Base-by-base conservation (phyloP, 2,888 invertebrate genomes). In the Arenicola marina region DNA sequence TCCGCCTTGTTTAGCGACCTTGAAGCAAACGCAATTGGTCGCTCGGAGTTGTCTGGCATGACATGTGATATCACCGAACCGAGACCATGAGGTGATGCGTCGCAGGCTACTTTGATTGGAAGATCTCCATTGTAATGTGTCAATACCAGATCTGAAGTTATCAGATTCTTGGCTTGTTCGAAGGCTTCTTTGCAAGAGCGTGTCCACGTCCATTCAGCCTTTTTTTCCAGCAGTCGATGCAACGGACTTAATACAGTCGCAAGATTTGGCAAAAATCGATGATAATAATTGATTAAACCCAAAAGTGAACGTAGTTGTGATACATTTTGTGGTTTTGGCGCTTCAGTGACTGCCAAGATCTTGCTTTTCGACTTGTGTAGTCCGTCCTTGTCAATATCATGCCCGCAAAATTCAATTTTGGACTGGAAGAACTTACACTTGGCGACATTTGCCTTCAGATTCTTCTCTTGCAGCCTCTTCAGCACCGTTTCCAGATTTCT, bases 1-100 rank as follows among this genome's bases (percentile, higher is more conserved):
- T 83, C 78, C 70, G 75, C 79, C 81, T 73, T 76, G 73, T 68
- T 73, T 61, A 85, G 79, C 55, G 82, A 82, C 11, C 76, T 73
- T 54, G 80, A 84, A 0, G 81, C 83, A 68, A 79, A 57, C 7
- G 57, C 57, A 26, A 45, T 46, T 4, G 57, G 28, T n/a, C 26
- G 15, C 31, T 46, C 44, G 3, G 28, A 4, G 4, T 46, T 46
- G 24, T 57, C 46, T 11, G 53, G 53, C 28, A 57, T n/a, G 4
- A 24, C 24, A 28, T 57, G 57, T 4, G 7, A 28, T 4, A 57
- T 24, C n/a, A 57, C 57, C 15, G 46, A 15, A 4, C 57, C 57
- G 4, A 57, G 24, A 7, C 57, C 57, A 26, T 46, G 48, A n/a
- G 46, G n/a, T 26, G 45, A 48, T 4, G 28, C 46, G 29, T 57